Conservation (phyloP, 2,113 vertebrate genomes). For the Hippocampus zosterae region DNA sequence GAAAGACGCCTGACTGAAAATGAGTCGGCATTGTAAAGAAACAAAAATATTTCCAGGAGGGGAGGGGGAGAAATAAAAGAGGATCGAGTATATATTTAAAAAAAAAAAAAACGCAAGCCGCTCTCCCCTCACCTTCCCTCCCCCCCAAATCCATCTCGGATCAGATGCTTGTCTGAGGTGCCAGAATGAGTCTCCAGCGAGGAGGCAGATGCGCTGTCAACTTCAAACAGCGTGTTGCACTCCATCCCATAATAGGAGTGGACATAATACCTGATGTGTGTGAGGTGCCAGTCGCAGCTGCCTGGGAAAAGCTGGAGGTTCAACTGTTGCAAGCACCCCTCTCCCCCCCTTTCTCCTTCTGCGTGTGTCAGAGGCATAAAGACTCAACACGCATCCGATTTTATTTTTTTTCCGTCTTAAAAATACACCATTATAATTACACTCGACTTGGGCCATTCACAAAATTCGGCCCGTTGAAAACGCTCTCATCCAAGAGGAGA, state of each 20-base stretch:
- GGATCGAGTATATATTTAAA: conserved; percentile 55
- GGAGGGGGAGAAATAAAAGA: conserved; percentile 14
- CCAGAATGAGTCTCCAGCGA: conserved; percentile 79
- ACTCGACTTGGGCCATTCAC: conserved; percentile 9
- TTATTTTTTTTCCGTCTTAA: neutral
- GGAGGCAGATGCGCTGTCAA: conserved; percentile 83
- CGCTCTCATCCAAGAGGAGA: neutral
- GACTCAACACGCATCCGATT: conserved; percentile 11
- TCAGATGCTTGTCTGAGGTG: conserved; percentile 82
- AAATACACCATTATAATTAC: conserved; percentile 15
- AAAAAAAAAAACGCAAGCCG: conserved; percentile 37
- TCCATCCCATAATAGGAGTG: conserved; percentile 79
- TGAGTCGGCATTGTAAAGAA: conserved; percentile 5
- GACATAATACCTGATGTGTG: conserved; percentile 82
- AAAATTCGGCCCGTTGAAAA: conserved; percentile 24
- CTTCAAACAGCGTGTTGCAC: conserved; percentile 77
- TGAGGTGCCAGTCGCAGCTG: conserved; percentile 70
- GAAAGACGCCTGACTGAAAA: conserved; percentile 2
- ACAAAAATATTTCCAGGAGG: conserved; percentile 16
- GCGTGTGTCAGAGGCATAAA: conserved; percentile 16
- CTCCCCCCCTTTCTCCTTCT: conserved; percentile 22
- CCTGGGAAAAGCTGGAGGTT: conserved; percentile 58
- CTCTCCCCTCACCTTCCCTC: conserved; percentile 1
- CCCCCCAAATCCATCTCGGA: conserved; percentile 54
- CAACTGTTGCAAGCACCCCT: conserved; percentile 50